Base-by-base conservation (phyloP, 2,113 vertebrate genomes). In the Falcunculus frontatus region DNA sequence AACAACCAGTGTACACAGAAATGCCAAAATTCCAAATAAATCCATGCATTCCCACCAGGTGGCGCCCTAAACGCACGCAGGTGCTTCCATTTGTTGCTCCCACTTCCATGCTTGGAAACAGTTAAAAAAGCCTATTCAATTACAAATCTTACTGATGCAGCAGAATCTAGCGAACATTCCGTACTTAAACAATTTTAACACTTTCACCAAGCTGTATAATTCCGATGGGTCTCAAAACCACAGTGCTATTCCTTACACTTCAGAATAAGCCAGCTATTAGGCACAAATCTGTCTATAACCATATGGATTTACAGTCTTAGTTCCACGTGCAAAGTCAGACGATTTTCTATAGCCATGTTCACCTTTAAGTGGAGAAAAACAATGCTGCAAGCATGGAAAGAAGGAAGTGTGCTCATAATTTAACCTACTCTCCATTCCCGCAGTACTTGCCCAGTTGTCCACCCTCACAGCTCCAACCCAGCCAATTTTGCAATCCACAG, bases 21-120 rank as follows among this genome's bases (percentile, higher is more conserved):
- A 59, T 3, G 27, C 5, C 32, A n/a, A 7, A 33, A 47, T 32
- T 52, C 23, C 27, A 11, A 35, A 20, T 27, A 23, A 55, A 57
- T 9, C 6, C 4, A 9, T 0, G 25, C 18, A 5, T 29, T 74
- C 42, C 82, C 89, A 63, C 67, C 32, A 77, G 91, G 84, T 35
- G 89, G 91, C 39, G 84, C 37, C 33, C 57, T 21, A 9, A 9
- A 46, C 0, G 14, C 64, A 52, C 1, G 1, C 18, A 77, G 53
- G 42, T 11, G 29, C 35, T 49, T 0, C 1, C 10, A 11, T 10
- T 17, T 9, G 17, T 1, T 9, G 60, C 26, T 72, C 41, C 33
- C 13, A 3, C 25, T 59, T 7, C 27, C 13, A 15, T 0, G 16
- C 57, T 8, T 10, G 8, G 37, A 35, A 81, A 39, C 15, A 20